Percentiles rank a stretch among this genome's conserved stretches.
These are phyloP conservation scores for Hirtodrosophila alboralis DNA, from an alignment of 2,888 invertebrate genomes.

Conservation along the genomic window DNA sequence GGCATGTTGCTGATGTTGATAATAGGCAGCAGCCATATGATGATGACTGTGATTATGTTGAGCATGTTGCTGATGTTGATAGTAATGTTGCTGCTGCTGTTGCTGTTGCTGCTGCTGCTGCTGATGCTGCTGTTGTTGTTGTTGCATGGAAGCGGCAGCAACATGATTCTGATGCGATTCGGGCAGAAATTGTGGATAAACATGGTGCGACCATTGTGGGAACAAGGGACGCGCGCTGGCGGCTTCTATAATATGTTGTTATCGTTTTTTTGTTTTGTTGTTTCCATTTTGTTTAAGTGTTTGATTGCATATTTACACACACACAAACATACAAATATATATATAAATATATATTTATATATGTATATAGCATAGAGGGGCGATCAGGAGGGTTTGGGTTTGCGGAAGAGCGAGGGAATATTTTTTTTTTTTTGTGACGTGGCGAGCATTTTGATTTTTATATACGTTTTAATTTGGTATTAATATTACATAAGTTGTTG, in stretches of 20 bases:
- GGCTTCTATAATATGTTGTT: conserved; percentile 73
- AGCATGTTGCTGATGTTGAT: conserved; percentile 63
- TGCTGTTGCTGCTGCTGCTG: conserved; percentile 83
- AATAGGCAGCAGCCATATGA: conserved; percentile 66
- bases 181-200: conserved; percentile 96
- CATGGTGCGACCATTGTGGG: conserved; percentile 97
- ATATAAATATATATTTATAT: no score
- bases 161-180: conserved; percentile 92
- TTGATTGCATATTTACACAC: conserved; percentile 31
- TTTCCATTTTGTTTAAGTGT: conserved; percentile 1
- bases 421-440: conserved; percentile 41
- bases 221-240: conserved; percentile 90
- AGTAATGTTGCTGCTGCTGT: conserved; percentile 78
- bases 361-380: conserved; percentile 13
- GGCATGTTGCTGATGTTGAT: conserved; percentile 74
- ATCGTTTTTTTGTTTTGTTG: conserved; percentile 14
- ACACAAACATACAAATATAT: no score
- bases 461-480: conserved; percentile 33
- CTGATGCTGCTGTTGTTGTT: conserved; percentile 71
- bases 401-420: conserved; percentile 8
- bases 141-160: conserved; percentile 83
- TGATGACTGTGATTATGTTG: conserved; percentile 74
- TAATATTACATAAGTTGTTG: conserved; percentile 32
- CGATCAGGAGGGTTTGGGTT: conserved; percentile 18
- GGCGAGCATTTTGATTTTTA: conserved; percentile 42